These are phyloP conservation scores for Emydocephalus ijimae DNA, from an alignment of 2,113 vertebrate species.

Conservation along the genomic window DNA sequence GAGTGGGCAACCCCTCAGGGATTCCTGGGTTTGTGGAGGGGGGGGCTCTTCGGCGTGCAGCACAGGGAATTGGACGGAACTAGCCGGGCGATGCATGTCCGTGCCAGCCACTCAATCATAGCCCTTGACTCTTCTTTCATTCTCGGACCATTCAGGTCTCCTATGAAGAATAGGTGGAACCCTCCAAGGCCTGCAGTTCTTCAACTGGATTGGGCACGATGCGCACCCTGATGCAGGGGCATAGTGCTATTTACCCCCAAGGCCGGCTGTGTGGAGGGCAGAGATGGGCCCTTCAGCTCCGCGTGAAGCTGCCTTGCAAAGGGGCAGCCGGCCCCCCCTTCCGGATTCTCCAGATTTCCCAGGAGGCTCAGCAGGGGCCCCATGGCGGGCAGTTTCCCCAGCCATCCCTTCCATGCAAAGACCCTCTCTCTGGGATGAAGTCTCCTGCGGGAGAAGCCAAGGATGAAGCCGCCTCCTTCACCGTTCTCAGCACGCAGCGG, in stretches of 20 bases:
- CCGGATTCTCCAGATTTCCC: not conserved
- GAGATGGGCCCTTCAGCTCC: too few species aligned
- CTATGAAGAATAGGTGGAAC: not conserved
- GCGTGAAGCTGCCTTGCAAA: not conserved
- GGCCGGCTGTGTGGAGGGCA: not conserved
- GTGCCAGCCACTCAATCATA: too few species aligned
- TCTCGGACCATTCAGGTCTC: not conserved
- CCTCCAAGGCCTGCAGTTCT: not conserved
- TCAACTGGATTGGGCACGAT: too few species aligned
- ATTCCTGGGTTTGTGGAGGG: too few species aligned
- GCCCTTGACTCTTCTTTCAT: too few species aligned
- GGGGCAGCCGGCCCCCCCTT: not conserved
- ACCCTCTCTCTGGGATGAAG: not conserved
- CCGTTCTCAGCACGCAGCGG: conserved; percentile 1
- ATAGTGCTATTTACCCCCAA: not conserved
- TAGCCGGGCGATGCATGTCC: too few species aligned
- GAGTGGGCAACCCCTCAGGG: not conserved
- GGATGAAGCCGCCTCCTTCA: not conserved
- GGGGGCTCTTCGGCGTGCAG: too few species aligned
- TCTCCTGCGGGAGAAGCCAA: not conserved
- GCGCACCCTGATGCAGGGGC: not conserved
- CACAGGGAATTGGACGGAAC: not conserved
- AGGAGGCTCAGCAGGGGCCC: not conserved
- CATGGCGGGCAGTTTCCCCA: not conserved
- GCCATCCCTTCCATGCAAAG: not conserved